Percentiles rank a stretch among this genome's conserved stretches.
phyloP scores from a whole-genome alignment of 2,113 vertebrate genomes.

The Enhydra lutris region DNA sequence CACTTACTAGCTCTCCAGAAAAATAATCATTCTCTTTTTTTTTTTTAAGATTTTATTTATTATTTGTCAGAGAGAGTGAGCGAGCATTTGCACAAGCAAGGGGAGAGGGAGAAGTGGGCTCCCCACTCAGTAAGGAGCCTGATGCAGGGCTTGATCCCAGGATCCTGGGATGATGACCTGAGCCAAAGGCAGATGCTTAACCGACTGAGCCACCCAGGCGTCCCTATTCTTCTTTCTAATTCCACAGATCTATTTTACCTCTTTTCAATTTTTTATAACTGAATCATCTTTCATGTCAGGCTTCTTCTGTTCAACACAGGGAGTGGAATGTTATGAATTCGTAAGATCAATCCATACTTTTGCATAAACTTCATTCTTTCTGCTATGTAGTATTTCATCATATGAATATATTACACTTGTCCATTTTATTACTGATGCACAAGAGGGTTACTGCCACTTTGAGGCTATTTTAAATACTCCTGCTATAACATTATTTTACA shows the following conservation, averaged over 20 bases:
- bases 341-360: neutral
- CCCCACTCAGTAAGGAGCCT: no score
- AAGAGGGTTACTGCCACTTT: neutral
- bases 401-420: neutral
- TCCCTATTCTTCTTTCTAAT: neutral
- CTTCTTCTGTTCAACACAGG: neutral
- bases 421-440: neutral
- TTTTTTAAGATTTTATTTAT: no score
- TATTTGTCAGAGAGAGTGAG: no score
- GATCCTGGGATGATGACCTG: no score
- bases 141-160: no score
- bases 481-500: neutral
- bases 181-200: no score
- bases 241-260: neutral
- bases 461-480: neutral
- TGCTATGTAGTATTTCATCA: neutral
- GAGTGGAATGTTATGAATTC: neutral
- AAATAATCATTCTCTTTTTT: neutral
- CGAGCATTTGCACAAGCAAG: no score
- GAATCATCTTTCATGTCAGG: neutral
- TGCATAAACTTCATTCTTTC: neutral
- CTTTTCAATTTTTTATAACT: neutral
- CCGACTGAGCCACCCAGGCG: no score
- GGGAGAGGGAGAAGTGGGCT: no score
- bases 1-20: neutral